These are phyloP conservation scores for Arctocebus calabarensis DNA, from an alignment of 2,797 vertebrate genomes.

Conservation along the genomic window DNA sequence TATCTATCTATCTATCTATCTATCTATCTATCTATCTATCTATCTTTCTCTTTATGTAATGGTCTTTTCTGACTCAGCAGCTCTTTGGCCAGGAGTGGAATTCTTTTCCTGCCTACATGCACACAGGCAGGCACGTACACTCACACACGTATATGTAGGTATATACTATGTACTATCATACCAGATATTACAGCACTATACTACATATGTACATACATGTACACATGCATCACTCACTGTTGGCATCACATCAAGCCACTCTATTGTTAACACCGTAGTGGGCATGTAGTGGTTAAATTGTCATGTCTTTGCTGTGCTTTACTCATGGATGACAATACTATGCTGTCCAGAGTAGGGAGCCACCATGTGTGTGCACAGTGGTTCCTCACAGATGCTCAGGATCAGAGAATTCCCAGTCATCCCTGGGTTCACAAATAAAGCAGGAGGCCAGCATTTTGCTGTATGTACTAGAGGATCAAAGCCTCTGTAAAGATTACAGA, in stretches of 20 bases:
- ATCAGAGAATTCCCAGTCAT: not conserved
- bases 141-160: not conserved
- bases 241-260: not conserved
- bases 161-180: no score
- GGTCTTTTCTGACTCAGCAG: not conserved
- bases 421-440: not conserved
- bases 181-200: not conserved
- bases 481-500: not conserved
- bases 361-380: no score
- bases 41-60: not conserved
- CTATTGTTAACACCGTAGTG: rapidly evolving
- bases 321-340: not conserved
- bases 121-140: not conserved
- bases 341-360: not conserved
- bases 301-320: not conserved
- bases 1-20: not conserved
- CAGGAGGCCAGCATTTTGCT: not conserved
- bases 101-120: not conserved
- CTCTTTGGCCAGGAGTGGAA: not conserved
- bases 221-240: not conserved
- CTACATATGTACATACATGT: not conserved
- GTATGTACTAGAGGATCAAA: not conserved
- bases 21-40: no score
- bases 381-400: not conserved
- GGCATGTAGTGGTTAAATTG: not conserved